A percentile compares a stretch with the other conserved stretches of the same genome.
These are phyloP conservation scores for Thysanoteuthis rhombus DNA, from an alignment of 2,888 invertebrate genomes.

Conservation along the genomic window DNA sequence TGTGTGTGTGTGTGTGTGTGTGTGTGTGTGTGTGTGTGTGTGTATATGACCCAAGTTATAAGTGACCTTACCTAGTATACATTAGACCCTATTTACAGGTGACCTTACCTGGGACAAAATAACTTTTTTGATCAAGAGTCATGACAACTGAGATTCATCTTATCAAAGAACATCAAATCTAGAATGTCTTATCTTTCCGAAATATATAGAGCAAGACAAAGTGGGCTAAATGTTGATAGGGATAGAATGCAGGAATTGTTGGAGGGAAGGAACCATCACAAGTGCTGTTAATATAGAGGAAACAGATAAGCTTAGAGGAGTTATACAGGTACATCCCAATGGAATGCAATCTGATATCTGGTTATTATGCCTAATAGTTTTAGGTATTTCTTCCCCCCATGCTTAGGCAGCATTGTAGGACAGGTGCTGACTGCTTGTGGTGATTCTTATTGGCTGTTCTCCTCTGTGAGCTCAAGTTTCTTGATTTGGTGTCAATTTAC, in stretches of 20 bases:
- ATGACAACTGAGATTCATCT: too few relatives aligned
- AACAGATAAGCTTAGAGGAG: neutral
- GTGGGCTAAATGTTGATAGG: too few relatives aligned
- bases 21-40: neutral
- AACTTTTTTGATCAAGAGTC: too few relatives aligned
- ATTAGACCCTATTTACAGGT: too few relatives aligned
- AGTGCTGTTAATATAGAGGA: neutral
- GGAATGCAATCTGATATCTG: neutral
- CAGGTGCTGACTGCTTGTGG: neutral
- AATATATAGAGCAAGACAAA: too few relatives aligned
- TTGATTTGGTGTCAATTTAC: neutral
- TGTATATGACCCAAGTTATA: neutral
- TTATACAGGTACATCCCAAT: neutral
- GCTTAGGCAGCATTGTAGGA: neutral
- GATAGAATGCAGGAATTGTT: neutral
- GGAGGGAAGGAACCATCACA: neutral
- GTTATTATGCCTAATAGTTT: neutral
- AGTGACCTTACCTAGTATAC: too few relatives aligned
- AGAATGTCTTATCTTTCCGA: too few relatives aligned
- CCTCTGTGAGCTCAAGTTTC: neutral
- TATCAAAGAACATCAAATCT: too few relatives aligned
- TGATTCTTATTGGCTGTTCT: neutral
- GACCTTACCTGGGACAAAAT: too few relatives aligned
- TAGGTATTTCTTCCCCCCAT: neutral
- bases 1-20: too few relatives aligned